Conservation (phyloP, 2,888 invertebrate species). For the Drosophila stalkeri region DNA sequence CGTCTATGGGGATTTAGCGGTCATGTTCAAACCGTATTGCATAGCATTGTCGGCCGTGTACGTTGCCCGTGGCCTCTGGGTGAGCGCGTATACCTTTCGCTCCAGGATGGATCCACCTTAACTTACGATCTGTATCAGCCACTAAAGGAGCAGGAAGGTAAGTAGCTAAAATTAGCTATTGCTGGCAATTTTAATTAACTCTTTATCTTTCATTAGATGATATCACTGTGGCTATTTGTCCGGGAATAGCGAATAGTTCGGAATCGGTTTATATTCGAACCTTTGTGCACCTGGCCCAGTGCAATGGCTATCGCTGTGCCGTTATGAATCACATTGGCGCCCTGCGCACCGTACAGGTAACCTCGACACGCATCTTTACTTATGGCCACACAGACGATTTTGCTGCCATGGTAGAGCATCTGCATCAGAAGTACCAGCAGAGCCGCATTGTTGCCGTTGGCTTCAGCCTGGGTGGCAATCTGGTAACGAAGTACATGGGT, state of each 20-base stretch:
- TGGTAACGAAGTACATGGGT: constrained; percentile 96
- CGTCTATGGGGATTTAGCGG: constrained; percentile 98
- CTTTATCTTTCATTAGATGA: constrained; percentile 88
- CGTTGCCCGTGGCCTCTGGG: constrained; percentile 96
- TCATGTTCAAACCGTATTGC: constrained; percentile 96
- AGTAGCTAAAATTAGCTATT: neutral
- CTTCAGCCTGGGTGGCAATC: constrained; percentile 97
- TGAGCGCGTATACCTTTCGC: constrained; percentile 90
- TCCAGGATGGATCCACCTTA: constrained; percentile 94
- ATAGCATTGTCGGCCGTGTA: constrained; percentile 94
- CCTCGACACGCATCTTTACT: constrained; percentile 94
- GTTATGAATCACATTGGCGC: constrained; percentile 98
- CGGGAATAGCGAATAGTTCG: constrained; percentile 97
- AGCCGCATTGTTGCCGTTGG: constrained; percentile 94
- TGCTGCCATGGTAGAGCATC: constrained; percentile 91
- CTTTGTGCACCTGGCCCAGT: constrained; percentile 96
- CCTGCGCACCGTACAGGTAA: constrained; percentile 92
- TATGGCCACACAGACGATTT: constrained; percentile 97
- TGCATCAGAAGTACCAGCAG: constrained; percentile 90
- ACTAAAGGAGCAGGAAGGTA: constrained; percentile 85
- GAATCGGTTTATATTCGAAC: constrained; percentile 97
- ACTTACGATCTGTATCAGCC: constrained; percentile 97
- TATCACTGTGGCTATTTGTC: constrained; percentile 94
- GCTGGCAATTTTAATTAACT: neutral
- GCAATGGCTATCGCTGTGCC: constrained; percentile 95